phyloP scores from a whole-genome alignment of 2,797 vertebrate species.

The Schizopygopsis pylzovi region DNA sequence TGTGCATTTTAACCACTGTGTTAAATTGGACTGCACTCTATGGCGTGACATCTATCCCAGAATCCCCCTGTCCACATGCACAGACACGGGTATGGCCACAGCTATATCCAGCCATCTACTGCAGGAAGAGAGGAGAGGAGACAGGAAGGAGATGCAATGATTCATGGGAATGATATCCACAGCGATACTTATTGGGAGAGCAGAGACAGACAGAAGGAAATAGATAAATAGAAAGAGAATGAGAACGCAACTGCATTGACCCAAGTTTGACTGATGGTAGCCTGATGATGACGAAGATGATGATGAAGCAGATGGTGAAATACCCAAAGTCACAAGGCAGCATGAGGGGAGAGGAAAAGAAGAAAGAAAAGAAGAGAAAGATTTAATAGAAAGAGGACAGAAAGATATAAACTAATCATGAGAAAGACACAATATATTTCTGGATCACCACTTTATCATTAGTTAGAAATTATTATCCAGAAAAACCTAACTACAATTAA shows the following conservation, averaged over 20 bases:
- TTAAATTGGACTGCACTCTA: conserved; percentile 25
- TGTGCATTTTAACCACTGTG: conserved; percentile 41
- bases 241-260: conserved; percentile 97
- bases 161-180: conserved; percentile 29
- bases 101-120: conserved; percentile 9
- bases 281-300: conserved; percentile 79
- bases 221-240: conserved; percentile 46
- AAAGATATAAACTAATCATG: background rate
- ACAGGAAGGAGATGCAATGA: conserved; percentile 23
- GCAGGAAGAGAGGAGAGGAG: conserved; percentile 34
- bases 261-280: conserved; percentile 97
- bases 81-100: conserved; percentile 16
- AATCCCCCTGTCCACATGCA: conserved; percentile 37
- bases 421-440: conserved; percentile 26
- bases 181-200: background rate
- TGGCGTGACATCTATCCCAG: background rate
- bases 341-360: conserved; percentile 73
- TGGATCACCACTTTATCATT: background rate
- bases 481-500: background rate
- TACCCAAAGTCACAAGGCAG: conserved; percentile 79
- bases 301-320: conserved; percentile 68
- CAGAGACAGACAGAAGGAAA: conserved; percentile 16
- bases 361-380: conserved; percentile 9
- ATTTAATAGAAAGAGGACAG: background rate
- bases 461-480: background rate